phyloP scores from a whole-genome alignment of 2,113 vertebrate species.

The Oreochromis tanganicae region DNA sequence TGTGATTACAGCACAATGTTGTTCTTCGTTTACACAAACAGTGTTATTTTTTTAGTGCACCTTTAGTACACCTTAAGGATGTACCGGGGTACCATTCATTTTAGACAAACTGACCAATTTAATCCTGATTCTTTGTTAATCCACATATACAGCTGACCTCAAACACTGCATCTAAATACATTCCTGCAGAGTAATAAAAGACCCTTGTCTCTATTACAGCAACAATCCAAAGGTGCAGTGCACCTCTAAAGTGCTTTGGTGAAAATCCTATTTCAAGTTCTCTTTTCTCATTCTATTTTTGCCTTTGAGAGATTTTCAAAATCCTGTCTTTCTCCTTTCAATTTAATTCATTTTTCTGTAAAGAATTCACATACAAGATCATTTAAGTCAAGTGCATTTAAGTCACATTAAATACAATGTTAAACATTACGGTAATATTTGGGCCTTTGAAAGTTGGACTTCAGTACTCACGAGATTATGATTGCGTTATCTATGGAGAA shows the following conservation, averaged over 20 bases:
- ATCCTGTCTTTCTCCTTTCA: neutral
- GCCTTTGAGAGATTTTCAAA: neutral
- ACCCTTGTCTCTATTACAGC: neutral
- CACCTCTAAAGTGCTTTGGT: neutral
- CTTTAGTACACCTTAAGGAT: neutral
- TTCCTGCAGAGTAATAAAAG: neutral
- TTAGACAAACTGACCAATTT: neutral
- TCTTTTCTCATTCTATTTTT: neutral
- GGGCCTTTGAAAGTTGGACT: neutral
- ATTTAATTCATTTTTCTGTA: neutral
- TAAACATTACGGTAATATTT: neutral
- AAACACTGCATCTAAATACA: neutral
- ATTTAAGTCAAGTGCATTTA: neutral
- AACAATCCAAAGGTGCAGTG: neutral
- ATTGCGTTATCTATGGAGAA: conserved; percentile 89
- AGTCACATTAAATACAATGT: neutral
- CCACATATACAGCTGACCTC: neutral
- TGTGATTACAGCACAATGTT: conserved; percentile 32
- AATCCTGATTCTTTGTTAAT: neutral
- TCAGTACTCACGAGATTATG: conserved; percentile 81
- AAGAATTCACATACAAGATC: neutral
- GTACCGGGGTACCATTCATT: neutral
- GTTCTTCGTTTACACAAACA: conserved; percentile 10
- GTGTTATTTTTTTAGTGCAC: neutral
- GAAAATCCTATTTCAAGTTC: neutral